phyloP scores from a whole-genome alignment of 2,888 invertebrate genomes.

The Bruchidius siliquastri region DNA sequence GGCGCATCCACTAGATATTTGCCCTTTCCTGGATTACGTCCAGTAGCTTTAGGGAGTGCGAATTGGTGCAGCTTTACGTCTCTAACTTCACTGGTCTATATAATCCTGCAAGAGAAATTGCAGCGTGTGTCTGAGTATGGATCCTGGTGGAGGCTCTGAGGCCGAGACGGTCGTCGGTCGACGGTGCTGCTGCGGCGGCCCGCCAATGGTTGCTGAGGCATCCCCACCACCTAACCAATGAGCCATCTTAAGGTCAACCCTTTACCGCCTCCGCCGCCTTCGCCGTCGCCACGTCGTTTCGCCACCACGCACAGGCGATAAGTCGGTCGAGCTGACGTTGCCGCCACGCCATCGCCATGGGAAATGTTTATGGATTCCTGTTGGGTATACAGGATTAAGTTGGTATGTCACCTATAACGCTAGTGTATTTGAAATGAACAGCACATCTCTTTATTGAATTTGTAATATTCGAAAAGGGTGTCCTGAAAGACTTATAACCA shows the following conservation, averaged over 20 bases:
- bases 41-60: no score
- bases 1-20: no score
- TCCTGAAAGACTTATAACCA: no score
- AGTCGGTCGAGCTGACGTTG: constrained; percentile 17
- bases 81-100: neutral
- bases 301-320: constrained; percentile 19
- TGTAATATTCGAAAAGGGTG: no score
- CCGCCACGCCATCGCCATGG: neutral
- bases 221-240: constrained; percentile 47
- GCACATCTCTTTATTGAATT: no score
- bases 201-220: constrained; percentile 48
- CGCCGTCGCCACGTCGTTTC: neutral
- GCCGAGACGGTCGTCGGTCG: neutral
- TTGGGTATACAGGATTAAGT: neutral
- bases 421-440: no score
- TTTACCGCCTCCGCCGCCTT: constrained; percentile 15
- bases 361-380: neutral
- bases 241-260: constrained; percentile 47
- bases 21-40: no score
- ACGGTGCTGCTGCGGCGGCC: constrained; percentile 31
- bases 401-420: no score
- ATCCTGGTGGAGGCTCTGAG: neutral
- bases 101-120: neutral
- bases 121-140: neutral
- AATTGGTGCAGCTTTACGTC: neutral